Base-by-base conservation (phyloP, 2,797 vertebrate species). In the Thunnus albacares region DNA sequence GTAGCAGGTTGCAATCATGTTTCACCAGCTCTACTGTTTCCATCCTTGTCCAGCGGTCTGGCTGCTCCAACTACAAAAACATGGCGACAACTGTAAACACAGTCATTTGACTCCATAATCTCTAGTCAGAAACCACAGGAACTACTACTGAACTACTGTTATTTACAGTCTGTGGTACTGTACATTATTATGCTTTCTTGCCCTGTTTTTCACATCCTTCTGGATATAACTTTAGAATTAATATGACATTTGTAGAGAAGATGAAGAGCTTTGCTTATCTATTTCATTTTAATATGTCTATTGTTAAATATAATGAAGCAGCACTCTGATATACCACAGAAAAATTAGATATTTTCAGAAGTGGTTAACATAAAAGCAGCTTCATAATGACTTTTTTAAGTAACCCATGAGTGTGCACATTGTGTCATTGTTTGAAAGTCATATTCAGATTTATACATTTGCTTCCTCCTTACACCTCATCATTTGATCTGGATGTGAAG, bases 401-500 rank as follows among this genome's bases (percentile, higher is more conserved):
- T 26, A 59, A 71, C 14, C 24, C 4, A 47, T 69, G 33, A 45
- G 30, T 73, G 51, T 60, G n/a, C 5, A 64, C 10, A 58, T 72
- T 33, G 14, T 35, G 35, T 61, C 1, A 72, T 22, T 49, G 5
- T 58, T 59, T 43, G 33, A 17, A 62, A 59, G 43, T 4, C 28
- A 7, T 15, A 14, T 51, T 60, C 58, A 67, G 28, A 66, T 80
- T 45, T 35, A 28, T 49, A 10, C 7, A 7, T 66, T 74, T 51
- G 12, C 53, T 24, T 69, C 49, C 3, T 2, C 11, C 33, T 45
- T 64, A 4, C 43, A 41, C n/a, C 3, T 38, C 4, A 43, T 52
- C 20, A 38, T 85, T 72, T 62, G 9, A 18, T 63, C 51, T 51
- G 3, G 28, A 59, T 81, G 41, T 63, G 20, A 61, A 52, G 24